These are phyloP conservation scores for Eueides isabella DNA, from an alignment of 1,140 invertebrate species.

Conservation along the genomic window DNA sequence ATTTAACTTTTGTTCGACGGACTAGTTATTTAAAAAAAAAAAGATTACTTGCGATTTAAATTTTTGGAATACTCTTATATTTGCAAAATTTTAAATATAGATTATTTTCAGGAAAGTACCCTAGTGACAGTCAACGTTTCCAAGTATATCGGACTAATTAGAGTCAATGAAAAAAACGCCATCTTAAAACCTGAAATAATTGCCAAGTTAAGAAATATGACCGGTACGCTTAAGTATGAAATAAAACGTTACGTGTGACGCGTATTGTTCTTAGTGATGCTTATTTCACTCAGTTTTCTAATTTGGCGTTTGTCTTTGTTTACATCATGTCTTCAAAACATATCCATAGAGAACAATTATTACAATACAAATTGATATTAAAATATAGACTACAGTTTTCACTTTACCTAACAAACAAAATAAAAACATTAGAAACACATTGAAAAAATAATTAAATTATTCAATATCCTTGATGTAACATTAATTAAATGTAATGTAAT, in stretches of 20 bases:
- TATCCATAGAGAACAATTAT: background rate
- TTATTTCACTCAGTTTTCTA: background rate
- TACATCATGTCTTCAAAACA: background rate
- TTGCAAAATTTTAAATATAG: background rate
- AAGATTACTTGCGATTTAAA: background rate
- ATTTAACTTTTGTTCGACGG: background rate
- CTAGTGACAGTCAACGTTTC: background rate
- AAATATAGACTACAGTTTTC: background rate
- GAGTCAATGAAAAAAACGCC: background rate
- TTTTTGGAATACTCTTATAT: background rate
- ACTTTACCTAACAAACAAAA: background rate
- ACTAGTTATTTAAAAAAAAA: background rate
- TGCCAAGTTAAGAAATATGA: slow-evolving; percentile 26
- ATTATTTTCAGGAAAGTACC: background rate
- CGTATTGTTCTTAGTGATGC: slow-evolving; percentile 2
- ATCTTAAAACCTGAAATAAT: slow-evolving; percentile 17
- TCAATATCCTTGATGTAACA: too few species aligned
- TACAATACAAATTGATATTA: background rate
- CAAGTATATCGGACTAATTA: slow-evolving; percentile 15
- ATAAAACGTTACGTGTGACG: background rate
- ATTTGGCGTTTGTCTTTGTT: slow-evolving; percentile 9
- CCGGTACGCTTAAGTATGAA: slow-evolving; percentile 11
- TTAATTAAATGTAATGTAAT: too few species aligned
- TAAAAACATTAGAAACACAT: too few species aligned
- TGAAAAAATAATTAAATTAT: too few species aligned